phyloP scores from a whole-genome alignment of 2,797 vertebrate genomes.

The Thunnus albacares region DNA sequence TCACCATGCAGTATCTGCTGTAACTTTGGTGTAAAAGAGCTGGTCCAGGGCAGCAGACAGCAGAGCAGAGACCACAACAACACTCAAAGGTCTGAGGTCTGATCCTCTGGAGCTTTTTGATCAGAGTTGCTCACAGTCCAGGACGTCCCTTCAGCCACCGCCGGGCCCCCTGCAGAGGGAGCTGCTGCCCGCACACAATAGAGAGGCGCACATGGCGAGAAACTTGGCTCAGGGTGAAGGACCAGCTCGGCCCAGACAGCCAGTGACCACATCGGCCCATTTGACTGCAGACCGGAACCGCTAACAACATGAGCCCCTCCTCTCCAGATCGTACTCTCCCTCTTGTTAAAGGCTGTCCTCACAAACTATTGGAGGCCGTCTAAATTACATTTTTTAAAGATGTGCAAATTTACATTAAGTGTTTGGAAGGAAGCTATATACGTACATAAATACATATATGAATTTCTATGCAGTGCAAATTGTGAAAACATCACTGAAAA shows the following conservation, averaged over 20 bases:
- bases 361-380: neutral
- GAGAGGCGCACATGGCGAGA: slow-evolving; percentile 53
- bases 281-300: slow-evolving; percentile 44
- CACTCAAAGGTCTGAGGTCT: slow-evolving; percentile 27
- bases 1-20: slow-evolving; percentile 42
- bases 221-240: slow-evolving; percentile 55
- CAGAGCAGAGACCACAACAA: slow-evolving; percentile 24
- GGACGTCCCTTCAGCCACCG: slow-evolving; percentile 48
- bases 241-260: slow-evolving; percentile 12
- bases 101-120: slow-evolving; percentile 11
- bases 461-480: neutral
- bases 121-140: slow-evolving; percentile 3
- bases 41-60: neutral
- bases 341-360: neutral
- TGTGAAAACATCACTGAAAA: neutral
- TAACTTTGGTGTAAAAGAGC: neutral
- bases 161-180: slow-evolving; percentile 64
- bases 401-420: neutral
- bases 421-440: neutral
- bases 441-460: neutral
- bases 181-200: slow-evolving; percentile 55
- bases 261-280: slow-evolving; percentile 46
- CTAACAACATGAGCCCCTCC: slow-evolving; percentile 32
- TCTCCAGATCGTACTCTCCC: neutral
- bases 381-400: too few relatives aligned